These are phyloP conservation scores for Phrynocephalus versicolor DNA, from an alignment of 2,113 vertebrate species.

Conservation along the genomic window DNA sequence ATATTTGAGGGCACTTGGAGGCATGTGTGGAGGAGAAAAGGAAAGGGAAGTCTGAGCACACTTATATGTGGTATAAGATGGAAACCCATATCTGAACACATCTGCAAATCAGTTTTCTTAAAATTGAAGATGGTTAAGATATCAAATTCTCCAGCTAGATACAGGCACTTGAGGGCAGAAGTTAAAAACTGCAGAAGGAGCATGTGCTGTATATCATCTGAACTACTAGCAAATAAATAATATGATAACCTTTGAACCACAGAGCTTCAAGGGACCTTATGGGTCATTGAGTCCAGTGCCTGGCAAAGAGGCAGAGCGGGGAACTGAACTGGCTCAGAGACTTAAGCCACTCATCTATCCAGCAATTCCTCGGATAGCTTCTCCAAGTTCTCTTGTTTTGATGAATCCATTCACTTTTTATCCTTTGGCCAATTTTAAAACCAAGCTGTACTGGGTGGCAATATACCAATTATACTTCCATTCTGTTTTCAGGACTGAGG, in stretches of 20 bases:
- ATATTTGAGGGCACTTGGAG: background rate
- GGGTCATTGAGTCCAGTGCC: too few relatives aligned
- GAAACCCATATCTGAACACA: conserved; percentile 61
- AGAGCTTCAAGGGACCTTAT: too few relatives aligned
- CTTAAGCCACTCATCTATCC: too few relatives aligned
- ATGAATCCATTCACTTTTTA: conserved; percentile 39
- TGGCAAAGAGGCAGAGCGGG: too few relatives aligned
- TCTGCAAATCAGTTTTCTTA: conserved; percentile 68
- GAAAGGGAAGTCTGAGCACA: background rate
- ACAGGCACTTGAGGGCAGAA: background rate
- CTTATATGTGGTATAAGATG: background rate
- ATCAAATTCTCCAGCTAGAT: conserved; percentile 38
- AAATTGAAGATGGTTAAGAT: conserved; percentile 65
- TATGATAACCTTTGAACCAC: too few relatives aligned
- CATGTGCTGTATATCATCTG: conserved; percentile 42
- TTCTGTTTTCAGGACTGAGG: conserved; percentile 58
- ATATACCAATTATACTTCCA: conserved; percentile 66
- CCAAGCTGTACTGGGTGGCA: conserved; percentile 67
- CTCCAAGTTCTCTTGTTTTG: conserved; percentile 49
- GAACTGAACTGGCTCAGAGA: too few relatives aligned
- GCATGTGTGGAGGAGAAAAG: background rate
- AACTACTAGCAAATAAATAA: conserved; percentile 59
- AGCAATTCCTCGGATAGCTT: conserved; percentile 62
- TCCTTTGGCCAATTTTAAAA: conserved; percentile 62
- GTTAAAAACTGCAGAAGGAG: conserved; percentile 59